These are phyloP conservation scores for Patagioenas fasciata DNA, from an alignment of 2,113 vertebrate genomes.

Conservation along the genomic window DNA sequence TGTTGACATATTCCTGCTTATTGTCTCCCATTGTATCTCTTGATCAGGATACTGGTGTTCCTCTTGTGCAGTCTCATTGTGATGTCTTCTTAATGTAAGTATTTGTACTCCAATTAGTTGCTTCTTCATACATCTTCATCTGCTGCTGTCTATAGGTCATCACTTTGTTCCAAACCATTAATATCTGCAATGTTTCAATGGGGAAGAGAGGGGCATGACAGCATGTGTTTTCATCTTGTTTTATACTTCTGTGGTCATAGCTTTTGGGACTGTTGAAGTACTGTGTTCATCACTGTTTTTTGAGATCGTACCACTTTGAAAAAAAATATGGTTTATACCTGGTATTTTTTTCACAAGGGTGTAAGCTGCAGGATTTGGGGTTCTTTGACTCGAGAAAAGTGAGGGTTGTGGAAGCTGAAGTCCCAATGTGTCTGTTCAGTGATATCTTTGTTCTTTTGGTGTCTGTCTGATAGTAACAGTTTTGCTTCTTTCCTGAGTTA, in stretches of 20 bases:
- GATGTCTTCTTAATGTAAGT: conserved; percentile 64
- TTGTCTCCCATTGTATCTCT: conserved; percentile 65
- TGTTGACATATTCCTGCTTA: conserved; percentile 49
- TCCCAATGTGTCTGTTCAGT: background rate
- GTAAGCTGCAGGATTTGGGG: background rate
- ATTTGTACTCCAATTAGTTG: conserved; percentile 39
- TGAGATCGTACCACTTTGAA: background rate
- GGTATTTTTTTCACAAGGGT: background rate
- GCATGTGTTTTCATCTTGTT: conserved; percentile 35
- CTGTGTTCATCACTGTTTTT: background rate
- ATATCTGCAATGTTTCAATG: background rate
- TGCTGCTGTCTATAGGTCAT: background rate
- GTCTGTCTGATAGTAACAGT: background rate
- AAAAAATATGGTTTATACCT: background rate
- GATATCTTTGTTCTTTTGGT: background rate
- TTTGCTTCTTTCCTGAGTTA: background rate
- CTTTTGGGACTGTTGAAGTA: conserved; percentile 5
- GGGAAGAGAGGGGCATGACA: conserved; percentile 1
- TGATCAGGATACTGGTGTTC: conserved; percentile 53
- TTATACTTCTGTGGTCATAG: conserved; percentile 39
- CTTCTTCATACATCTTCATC: conserved; percentile 36
- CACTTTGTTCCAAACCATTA: conserved; percentile 34
- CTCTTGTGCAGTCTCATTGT: conserved; percentile 49
- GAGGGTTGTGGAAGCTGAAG: background rate
- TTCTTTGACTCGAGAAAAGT: background rate